Evolutionary conservation across 2,797 vertebrate genomes (phyloP).

Genomic region (Sebastes umbrosus): DNA sequence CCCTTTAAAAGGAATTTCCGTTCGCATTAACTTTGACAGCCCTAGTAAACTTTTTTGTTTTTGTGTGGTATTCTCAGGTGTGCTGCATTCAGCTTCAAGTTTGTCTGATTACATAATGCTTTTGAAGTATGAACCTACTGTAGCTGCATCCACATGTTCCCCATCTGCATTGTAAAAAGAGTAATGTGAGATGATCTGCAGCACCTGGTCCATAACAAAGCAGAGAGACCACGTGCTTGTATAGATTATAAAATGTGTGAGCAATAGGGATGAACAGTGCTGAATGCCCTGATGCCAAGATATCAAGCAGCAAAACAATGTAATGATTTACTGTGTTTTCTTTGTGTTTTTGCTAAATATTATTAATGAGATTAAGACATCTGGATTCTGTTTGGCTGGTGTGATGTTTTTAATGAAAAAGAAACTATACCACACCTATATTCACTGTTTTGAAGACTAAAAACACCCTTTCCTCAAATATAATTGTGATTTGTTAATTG

Average conservation of each 20-base stretch:
- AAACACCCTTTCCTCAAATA: not conserved
- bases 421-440: not conserved
- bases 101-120: constrained; percentile 37
- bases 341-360: not conserved
- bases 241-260: constrained; percentile 10
- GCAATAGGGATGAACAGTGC: not conserved
- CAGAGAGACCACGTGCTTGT: not conserved
- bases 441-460: not conserved
- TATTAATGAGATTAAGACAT: not conserved
- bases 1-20: too few species aligned
- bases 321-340: not conserved
- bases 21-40: too few species aligned
- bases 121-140: constrained; percentile 36
- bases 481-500: not conserved
- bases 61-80: not conserved
- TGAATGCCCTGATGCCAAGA: not conserved
- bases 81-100: constrained; percentile 14
- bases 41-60: not conserved
- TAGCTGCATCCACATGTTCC: constrained; percentile 1
- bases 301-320: not conserved
- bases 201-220: constrained; percentile 50
- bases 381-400: not conserved
- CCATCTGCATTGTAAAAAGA: constrained; percentile 63
- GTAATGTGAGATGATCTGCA: constrained; percentile 17
- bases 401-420: not conserved